These are phyloP conservation scores for Enteromius paludinosus DNA, from an alignment of 2,797 vertebrate species.

Conservation along the genomic window DNA sequence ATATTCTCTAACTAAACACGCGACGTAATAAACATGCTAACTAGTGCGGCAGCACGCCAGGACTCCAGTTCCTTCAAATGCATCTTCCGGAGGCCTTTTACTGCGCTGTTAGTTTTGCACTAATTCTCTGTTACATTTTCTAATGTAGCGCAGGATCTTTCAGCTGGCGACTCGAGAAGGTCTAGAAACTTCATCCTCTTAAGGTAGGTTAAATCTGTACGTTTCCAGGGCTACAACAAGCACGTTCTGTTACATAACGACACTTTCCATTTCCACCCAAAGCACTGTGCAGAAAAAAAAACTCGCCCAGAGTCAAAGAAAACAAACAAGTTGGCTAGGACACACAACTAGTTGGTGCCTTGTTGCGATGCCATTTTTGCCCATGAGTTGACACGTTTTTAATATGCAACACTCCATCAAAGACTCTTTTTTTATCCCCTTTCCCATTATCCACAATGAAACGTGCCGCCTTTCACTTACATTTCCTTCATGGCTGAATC, in stretches of 20 bases:
- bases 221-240: constrained; percentile 61
- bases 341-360: constrained; percentile 1
- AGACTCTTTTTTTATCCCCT: neutral
- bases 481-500: constrained; percentile 64
- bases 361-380: neutral
- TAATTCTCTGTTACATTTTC: neutral
- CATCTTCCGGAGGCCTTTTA: neutral
- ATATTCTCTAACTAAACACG: constrained; percentile 15
- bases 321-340: neutral
- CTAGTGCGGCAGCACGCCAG: constrained; percentile 20
- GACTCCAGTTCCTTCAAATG: neutral
- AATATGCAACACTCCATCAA: neutral
- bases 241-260: constrained; percentile 75
- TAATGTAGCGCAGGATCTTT: neutral
- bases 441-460: neutral
- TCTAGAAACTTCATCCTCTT: constrained; percentile 60
- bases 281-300: constrained; percentile 40
- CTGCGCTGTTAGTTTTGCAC: neutral
- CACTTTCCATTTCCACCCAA: constrained; percentile 41
- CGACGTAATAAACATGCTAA: constrained; percentile 15
- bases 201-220: constrained; percentile 45
- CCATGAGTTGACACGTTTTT: neutral
- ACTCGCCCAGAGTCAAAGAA: constrained; percentile 5
- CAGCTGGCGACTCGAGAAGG: neutral
- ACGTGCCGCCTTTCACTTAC: constrained; percentile 54